A percentile compares a stretch with the other conserved stretches of the same genome.
Conservation (phyloP, 2,888 invertebrate genomes). For the Scaptomyza flava region DNA sequence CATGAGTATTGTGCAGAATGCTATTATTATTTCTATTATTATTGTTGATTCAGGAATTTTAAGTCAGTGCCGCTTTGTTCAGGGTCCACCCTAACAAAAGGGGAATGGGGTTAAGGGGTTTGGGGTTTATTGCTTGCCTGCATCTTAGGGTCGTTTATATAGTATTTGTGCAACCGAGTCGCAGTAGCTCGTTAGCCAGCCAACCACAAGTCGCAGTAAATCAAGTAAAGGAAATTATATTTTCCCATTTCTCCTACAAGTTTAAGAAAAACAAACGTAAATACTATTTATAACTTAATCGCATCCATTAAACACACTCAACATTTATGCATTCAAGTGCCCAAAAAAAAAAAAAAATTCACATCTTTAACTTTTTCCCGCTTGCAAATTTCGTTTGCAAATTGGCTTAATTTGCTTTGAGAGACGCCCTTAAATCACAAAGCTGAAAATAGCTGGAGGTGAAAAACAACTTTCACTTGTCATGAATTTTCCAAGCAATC, state of each 20-base stretch:
- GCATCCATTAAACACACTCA: conserved; percentile 33
- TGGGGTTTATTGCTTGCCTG: not conserved
- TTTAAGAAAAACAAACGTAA: too few species aligned
- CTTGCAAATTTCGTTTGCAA: conserved; percentile 38
- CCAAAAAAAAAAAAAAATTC: not conserved
- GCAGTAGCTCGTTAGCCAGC: conserved; percentile 45
- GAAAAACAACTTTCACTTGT: conserved; percentile 32
- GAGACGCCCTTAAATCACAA: conserved; percentile 50
- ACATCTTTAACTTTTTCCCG: conserved; percentile 15
- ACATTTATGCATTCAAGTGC: conserved; percentile 10
- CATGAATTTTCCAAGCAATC: conserved; percentile 67
- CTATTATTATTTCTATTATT: conserved; percentile 65
- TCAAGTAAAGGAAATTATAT: conserved; percentile 66
- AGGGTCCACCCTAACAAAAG: not conserved
- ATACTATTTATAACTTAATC: conserved; percentile 13
- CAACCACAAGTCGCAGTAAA: conserved; percentile 50
- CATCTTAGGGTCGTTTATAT: conserved; percentile 22
- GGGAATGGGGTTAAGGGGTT: not conserved
- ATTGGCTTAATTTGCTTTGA: conserved; percentile 69
- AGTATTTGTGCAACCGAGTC: conserved; percentile 27
- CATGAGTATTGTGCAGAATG: conserved; percentile 41
- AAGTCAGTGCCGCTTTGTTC: conserved; percentile 17
- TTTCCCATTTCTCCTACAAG: conserved; percentile 2
- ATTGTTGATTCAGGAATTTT: conserved; percentile 59
- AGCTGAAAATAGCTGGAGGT: conserved; percentile 31